phyloP scores from a whole-genome alignment of 2,113 vertebrate genomes.

The Columbina picui region DNA sequence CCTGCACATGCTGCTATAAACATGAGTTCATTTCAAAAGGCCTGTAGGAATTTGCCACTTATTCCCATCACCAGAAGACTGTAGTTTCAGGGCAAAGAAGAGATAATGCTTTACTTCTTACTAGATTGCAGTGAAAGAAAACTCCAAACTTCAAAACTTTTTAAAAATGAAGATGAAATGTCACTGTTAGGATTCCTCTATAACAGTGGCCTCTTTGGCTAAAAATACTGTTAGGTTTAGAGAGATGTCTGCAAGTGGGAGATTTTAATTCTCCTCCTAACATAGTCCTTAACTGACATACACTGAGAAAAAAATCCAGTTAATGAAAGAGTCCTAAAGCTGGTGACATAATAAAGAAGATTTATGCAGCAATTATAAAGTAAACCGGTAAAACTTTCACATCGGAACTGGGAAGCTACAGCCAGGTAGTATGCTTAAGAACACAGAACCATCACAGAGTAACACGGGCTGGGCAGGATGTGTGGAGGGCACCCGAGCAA shows the following conservation, averaged over 20 bases:
- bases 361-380: neutral
- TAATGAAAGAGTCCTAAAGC: neutral
- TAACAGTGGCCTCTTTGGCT: neutral
- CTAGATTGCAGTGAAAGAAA: neutral
- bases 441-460: fast-evolving
- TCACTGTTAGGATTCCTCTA: neutral
- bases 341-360: neutral
- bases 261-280: neutral
- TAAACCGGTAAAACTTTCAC: neutral
- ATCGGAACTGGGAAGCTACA: neutral
- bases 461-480: neutral
- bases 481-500: neutral
- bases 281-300: neutral
- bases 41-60: neutral
- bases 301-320: neutral
- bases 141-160: neutral
- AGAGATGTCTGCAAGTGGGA: neutral
- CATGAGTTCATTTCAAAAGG: neutral
- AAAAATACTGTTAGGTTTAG: neutral
- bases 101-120: neutral
- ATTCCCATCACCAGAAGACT: neutral
- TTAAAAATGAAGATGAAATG: neutral
- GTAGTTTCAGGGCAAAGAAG: neutral
- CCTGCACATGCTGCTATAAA: neutral
- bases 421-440: neutral